A percentile compares a stretch with the other conserved stretches of the same genome.
These are phyloP conservation scores for Volucella inflata DNA, from an alignment of 2,888 invertebrate species.

Conservation along the genomic window DNA sequence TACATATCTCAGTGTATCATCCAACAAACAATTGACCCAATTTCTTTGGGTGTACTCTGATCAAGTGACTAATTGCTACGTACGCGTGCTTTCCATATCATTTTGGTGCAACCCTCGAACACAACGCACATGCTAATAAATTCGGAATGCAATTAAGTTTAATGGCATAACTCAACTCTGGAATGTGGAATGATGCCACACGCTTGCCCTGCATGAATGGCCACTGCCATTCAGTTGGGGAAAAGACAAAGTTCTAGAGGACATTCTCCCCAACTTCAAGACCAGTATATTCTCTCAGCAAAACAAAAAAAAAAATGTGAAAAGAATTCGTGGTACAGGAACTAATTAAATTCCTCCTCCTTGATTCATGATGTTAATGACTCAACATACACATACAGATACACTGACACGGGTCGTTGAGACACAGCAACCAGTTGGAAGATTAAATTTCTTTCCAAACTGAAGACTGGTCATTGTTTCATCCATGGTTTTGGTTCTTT, in stretches of 20 bases:
- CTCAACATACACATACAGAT: slow-evolving; percentile 28
- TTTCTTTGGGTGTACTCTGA: slow-evolving; percentile 14
- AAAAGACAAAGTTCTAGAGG: slow-evolving; percentile 31
- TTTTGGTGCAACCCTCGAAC: slow-evolving; percentile 43
- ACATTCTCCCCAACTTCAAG: slow-evolving; percentile 26
- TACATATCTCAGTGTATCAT: too few species aligned
- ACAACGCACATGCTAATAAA: slow-evolving; percentile 60
- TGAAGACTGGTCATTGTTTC: too few species aligned
- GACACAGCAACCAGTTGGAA: slow-evolving; percentile 45
- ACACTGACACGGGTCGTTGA: background rate
- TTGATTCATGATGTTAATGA: slow-evolving; percentile 69
- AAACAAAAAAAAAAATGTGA: background rate
- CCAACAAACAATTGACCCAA: slow-evolving; percentile 43
- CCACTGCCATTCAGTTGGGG: slow-evolving; percentile 5
- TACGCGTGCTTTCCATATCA: slow-evolving; percentile 53
- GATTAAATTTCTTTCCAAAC: slow-evolving; percentile 57
- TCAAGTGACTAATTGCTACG: slow-evolving; percentile 36
- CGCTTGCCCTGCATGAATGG: slow-evolving; percentile 23
- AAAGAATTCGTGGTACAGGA: slow-evolving; percentile 43
- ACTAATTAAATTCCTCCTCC: slow-evolving; percentile 74
- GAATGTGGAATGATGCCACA: slow-evolving; percentile 69
- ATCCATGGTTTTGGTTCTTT: background rate
- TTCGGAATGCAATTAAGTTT: slow-evolving; percentile 65
- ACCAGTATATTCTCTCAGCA: slow-evolving; percentile 10
- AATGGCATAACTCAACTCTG: slow-evolving; percentile 52